Evolutionary conservation across 2,113 vertebrate genomes (phyloP).

Genomic region (Amblyopsis rosae): DNA sequence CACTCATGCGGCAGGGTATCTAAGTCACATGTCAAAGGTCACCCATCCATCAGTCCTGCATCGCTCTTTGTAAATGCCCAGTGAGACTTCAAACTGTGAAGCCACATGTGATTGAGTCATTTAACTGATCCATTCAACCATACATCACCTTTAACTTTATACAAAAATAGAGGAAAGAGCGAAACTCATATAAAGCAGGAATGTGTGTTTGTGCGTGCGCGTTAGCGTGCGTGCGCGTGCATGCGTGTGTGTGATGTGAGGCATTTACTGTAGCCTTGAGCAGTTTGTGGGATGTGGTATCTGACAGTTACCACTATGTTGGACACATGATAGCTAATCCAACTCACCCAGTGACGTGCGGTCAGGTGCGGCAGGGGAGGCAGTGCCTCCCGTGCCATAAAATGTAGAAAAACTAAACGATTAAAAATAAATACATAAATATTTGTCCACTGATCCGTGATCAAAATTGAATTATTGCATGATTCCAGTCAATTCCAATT

Average conservation of each 20-base stretch:
- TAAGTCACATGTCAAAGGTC: conserved; percentile 69
- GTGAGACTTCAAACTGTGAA: conserved; percentile 62
- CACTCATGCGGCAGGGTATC: conserved; percentile 99
- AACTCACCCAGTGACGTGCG: too few relatives aligned
- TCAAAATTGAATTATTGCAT: too few relatives aligned
- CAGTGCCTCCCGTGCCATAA: too few relatives aligned
- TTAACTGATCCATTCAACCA: conserved; percentile 35
- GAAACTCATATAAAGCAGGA: not conserved
- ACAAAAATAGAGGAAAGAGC: not conserved
- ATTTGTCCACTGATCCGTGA: too few relatives aligned
- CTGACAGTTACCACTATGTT: conserved; percentile 82
- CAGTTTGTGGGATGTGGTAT: conserved; percentile 82
- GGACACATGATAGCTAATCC: conserved; percentile 84
- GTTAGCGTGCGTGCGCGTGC: not conserved
- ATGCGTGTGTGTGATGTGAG: conserved; percentile 56
- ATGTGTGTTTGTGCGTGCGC: not conserved
- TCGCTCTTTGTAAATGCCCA: conserved; percentile 75
- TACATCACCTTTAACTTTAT: conserved; percentile 8
- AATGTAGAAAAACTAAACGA: too few relatives aligned
- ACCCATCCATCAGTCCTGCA: conserved; percentile 57
- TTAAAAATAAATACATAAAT: too few relatives aligned
- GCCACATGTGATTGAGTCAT: conserved; percentile 39
- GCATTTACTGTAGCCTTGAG: conserved; percentile 83
- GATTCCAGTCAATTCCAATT: too few relatives aligned
- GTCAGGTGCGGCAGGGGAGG: too few relatives aligned